These are phyloP conservation scores for Drosophila rhopaloa DNA, from an alignment of 1,140 invertebrate genomes.

Conservation along the genomic window DNA sequence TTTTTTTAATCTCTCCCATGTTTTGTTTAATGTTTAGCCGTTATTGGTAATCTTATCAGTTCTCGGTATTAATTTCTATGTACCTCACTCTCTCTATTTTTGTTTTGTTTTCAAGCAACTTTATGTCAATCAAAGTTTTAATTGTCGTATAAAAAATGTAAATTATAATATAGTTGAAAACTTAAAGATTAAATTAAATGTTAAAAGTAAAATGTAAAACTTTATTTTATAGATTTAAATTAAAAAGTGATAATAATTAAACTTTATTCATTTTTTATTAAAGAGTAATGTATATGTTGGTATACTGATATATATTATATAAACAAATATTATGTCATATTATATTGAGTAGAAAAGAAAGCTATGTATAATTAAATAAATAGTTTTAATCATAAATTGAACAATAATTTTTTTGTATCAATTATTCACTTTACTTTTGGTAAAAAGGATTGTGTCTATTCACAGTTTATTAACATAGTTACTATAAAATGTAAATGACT, in stretches of 20 bases:
- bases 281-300: no score
- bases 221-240: no score
- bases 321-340: not conserved
- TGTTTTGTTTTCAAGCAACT: conserved; percentile 7
- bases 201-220: not conserved
- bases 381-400: no score
- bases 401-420: no score
- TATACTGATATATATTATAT: no score
- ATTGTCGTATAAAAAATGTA: no score
- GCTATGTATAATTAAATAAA: no score
- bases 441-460: not conserved
- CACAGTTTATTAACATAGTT: conserved; percentile 20
- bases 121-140: no score
- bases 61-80: conserved; percentile 14
- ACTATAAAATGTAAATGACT: conserved; percentile 5
- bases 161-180: no score
- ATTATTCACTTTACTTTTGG: conserved; percentile 5
- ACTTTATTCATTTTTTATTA: no score
- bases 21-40: conserved; percentile 48
- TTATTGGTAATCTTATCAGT: conserved; percentile 61
- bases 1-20: conserved; percentile 31
- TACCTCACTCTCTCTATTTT: conserved; percentile 19
- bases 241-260: no score
- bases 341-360: no score
- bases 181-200: not conserved